Conservation (phyloP, 2,888 invertebrate genomes). For the Spodoptera littoralis region DNA sequence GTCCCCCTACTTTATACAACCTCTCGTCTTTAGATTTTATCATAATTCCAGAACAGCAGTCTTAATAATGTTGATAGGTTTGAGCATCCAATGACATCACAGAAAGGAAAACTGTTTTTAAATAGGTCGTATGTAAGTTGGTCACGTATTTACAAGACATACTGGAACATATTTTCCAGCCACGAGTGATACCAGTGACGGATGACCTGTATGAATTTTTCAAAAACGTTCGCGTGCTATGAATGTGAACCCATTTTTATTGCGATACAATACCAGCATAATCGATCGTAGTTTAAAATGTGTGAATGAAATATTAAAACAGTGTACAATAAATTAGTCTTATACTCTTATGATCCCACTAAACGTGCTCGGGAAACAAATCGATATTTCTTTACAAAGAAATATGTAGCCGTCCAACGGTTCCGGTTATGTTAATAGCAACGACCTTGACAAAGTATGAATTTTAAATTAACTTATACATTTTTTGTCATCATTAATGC, state of each 20-base stretch:
- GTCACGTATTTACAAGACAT: conserved; percentile 3
- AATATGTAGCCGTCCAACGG: conserved; percentile 43
- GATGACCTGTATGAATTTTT: conserved; percentile 3
- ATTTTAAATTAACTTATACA: conserved; percentile 41
- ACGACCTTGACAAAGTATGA: conserved; percentile 55
- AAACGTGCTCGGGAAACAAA: conserved; percentile 51
- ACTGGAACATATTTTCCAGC: background rate
- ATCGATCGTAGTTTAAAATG: conserved; percentile 46
- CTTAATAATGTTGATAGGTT: background rate
- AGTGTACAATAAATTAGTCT: conserved; percentile 49
- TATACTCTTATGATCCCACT: conserved; percentile 42
- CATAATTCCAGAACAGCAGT: conserved; percentile 36
- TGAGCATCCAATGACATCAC: background rate
- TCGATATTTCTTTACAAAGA: conserved; percentile 42
- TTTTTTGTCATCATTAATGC: conserved; percentile 19
- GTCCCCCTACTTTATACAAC: conserved; percentile 56
- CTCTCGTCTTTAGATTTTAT: conserved; percentile 56
- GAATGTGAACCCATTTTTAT: conserved; percentile 16
- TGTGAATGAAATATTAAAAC: conserved; percentile 50
- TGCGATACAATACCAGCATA: conserved; percentile 23
- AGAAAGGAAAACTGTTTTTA: background rate
- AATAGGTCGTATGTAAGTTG: background rate
- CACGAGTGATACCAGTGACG: background rate
- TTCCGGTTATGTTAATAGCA: conserved; percentile 62
- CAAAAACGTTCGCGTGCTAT: conserved; percentile 6